These are phyloP conservation scores for Drosophila peninsularis DNA, from an alignment of 2,888 invertebrate species.

Conservation along the genomic window DNA sequence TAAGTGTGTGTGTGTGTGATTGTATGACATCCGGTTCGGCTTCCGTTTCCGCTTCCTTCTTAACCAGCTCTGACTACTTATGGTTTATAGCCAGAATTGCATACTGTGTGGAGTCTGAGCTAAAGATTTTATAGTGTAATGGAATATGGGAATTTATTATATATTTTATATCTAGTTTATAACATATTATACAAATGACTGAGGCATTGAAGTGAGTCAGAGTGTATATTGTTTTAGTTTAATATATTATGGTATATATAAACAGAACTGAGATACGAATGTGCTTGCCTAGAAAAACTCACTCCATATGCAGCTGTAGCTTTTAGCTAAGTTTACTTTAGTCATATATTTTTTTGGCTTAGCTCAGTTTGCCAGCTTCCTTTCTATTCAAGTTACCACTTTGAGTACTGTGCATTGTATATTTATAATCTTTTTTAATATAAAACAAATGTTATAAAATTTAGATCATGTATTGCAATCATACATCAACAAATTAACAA, in stretches of 20 bases:
- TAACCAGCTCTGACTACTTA: background rate
- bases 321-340: background rate
- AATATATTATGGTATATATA: too few species aligned
- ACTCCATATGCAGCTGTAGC: too few species aligned
- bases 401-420: background rate
- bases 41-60: constrained; percentile 19
- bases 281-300: too few species aligned
- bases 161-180: too few species aligned
- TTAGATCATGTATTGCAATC: background rate
- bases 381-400: background rate
- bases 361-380: background rate
- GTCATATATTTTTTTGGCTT: background rate
- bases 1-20: background rate
- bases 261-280: too few species aligned
- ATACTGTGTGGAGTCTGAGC: background rate
- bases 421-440: background rate
- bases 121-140: background rate
- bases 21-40: constrained; percentile 9
- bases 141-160: too few species aligned
- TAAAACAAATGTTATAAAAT: background rate
- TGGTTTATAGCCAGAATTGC: background rate
- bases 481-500: background rate
- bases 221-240: too few species aligned
- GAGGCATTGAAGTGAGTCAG: too few species aligned
- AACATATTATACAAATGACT: too few species aligned